Evolutionary conservation across 2,888 invertebrate species (phyloP).

Genomic region (Sinhomidia bicolor): DNA sequence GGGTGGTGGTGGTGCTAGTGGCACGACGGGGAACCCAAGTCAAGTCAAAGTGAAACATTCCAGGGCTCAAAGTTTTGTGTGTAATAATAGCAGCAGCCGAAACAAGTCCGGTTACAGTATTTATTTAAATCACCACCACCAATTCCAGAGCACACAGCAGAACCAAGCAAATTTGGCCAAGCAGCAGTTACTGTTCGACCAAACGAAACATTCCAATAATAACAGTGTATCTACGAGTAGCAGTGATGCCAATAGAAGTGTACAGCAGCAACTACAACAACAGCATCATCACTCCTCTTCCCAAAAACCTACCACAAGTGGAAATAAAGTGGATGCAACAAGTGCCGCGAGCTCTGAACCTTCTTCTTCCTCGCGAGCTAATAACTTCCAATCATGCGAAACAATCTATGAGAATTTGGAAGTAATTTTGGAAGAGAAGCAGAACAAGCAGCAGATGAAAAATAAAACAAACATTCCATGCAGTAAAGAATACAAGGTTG

Average conservation of each 20-base stretch:
- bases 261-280: background rate
- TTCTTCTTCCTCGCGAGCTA: background rate
- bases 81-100: slow-evolving; percentile 70
- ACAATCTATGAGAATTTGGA: slow-evolving; percentile 80
- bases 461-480: slow-evolving; percentile 47
- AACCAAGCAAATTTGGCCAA: slow-evolving; percentile 66
- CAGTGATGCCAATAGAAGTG: background rate
- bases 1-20: slow-evolving; percentile 39
- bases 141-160: slow-evolving; percentile 66
- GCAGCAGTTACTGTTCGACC: slow-evolving; percentile 62
- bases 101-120: slow-evolving; percentile 69
- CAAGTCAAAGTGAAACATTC: slow-evolving; percentile 78
- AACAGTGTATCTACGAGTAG: background rate
- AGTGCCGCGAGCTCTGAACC: background rate
- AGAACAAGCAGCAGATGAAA: slow-evolving; percentile 60
- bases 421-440: slow-evolving; percentile 78
- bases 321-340: background rate
- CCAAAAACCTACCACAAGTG: background rate
- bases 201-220: slow-evolving; percentile 17
- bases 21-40: slow-evolving; percentile 24
- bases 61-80: slow-evolving; percentile 79
- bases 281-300: no score
- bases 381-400: slow-evolving; percentile 70
- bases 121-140: slow-evolving; percentile 70
- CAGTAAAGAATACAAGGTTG: slow-evolving; percentile 30